Base-by-base conservation (phyloP, 2,888 invertebrate genomes). In the Tachina grossa region DNA sequence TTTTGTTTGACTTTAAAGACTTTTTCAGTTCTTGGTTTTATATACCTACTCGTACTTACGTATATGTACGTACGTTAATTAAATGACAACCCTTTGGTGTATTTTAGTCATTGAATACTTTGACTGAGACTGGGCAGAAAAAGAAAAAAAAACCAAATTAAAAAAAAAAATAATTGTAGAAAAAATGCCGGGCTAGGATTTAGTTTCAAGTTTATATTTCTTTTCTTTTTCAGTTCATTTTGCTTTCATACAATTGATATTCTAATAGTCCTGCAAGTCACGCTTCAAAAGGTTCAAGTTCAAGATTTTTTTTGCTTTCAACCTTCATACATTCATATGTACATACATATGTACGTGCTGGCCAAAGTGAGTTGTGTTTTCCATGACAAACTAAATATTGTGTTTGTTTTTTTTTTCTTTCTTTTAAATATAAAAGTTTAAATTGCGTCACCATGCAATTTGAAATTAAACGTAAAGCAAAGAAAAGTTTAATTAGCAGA, bases 281-380 rank as follows among this genome's bases (percentile, higher is more conserved):
- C 84, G 87, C 84, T 87, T 77, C 84, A 69, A 83, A 83, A 77
- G 79, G 79, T 83, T 87, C 84, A 83, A 87, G 87, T 87, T 87
- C 87, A 83, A 87, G 83, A 83, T 77, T 74, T 83, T 74, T 83
- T 83, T 68, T 51, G 16, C 10, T 63, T 80, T 61, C 49, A 61
- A 63, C 47, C 9, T 55, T 71, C 19, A 13, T 57, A 71, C 22
- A 43, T 16, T 11, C 1, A n/a, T 9, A 31, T 31, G 41, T 22
- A 41, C 22, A 43, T 16, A n/a, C 1, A n/a, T 9, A 31, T 31
- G 41, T 22, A 41, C 14, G 8, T 39, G 1, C 47, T 47, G 6
- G 14, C 5, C 47, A 16, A 47, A 49, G 65, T 49, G n/a, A 31
- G 13, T 71, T 43, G 45, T 71, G 43, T 45, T 57, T 71, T 55